Base-by-base conservation (phyloP, 2,113 vertebrate species). In the Seriola dumerili region DNA sequence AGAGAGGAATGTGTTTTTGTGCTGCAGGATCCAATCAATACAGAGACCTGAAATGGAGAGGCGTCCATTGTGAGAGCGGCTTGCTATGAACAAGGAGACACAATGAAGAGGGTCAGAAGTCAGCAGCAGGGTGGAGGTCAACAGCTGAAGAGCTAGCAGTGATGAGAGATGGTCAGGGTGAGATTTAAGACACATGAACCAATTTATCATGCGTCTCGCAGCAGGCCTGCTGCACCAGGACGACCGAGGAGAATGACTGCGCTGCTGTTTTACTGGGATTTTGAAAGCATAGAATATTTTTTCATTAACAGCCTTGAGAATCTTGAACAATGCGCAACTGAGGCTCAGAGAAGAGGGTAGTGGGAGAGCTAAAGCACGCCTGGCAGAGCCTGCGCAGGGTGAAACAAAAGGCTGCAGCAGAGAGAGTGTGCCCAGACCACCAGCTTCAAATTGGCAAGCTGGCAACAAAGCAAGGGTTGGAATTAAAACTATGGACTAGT, bases 71-170 rank as follows among this genome's bases (percentile, higher is more conserved):
- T 92, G 80, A 62, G 50, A 32, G 48, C 55, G 76, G 69, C 86
- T 82, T 78, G 12, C 81, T 69, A 38, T 78, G 76, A 78, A 80
- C 59, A 17, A 55, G 3, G 50, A 61, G 52, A 66, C 21, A 95
- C 91, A 95, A 96, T 88, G 83, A 87, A 5, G 0, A 17, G 67
- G 94, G 94, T 91, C 94, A 93, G 67, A 85, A 90, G 91, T 93
- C 85, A 83, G 59, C 11, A 0, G 8, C 25, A 58, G 74, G 89
- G 86, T 72, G 25, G 74, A 93, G 94, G 94, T 94, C 92, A 91
- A 91, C 94, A 94, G 93, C 93, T 95, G 93, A 90, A 74, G 85
- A 88, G 89, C 81, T 16, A 16, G 84, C 70, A 1, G 65, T 4
- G 66, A 68, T 19, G 75, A 54, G 77, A 77, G 78, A 74, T 8